phyloP scores from a whole-genome alignment of 1,140 invertebrate genomes.

The Drosophila virilis region DNA sequence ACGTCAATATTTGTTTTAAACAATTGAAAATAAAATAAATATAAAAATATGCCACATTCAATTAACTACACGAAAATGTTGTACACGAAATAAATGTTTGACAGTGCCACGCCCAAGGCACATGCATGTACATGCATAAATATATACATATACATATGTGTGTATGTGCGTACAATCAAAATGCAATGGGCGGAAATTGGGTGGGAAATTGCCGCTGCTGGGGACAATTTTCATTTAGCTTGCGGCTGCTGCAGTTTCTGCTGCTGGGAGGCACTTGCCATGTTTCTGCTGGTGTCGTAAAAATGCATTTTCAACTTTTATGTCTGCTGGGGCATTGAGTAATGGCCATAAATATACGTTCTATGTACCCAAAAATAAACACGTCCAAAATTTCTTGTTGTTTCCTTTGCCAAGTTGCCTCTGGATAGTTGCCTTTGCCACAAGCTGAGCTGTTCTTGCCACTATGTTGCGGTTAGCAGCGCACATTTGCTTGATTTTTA shows the following conservation, averaged over 20 bases:
- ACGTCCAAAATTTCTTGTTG: constrained; percentile 19
- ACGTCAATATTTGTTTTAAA: constrained; percentile 48
- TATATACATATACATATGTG: not conserved
- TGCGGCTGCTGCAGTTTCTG: constrained; percentile 13
- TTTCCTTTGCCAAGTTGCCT: constrained; percentile 5
- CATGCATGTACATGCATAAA: not conserved
- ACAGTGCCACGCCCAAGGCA: constrained; percentile 29
- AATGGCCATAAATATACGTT: constrained; percentile 52
- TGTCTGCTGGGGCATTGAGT: constrained; percentile 54
- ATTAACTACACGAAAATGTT: constrained; percentile 21
- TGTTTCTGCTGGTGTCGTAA: constrained; percentile 40
- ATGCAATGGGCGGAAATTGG: constrained; percentile 9
- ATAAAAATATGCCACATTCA: constrained; percentile 20
- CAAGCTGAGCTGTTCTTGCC: constrained; percentile 22
- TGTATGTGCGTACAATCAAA: constrained; percentile 2
- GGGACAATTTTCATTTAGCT: constrained; percentile 48
- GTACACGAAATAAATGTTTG: constrained; percentile 31
- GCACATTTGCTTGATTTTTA: constrained; percentile 2
- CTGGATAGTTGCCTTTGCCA: not conserved
- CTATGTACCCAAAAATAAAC: constrained; percentile 28
- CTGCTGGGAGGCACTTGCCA: constrained; percentile 25
- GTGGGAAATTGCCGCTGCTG: constrained; percentile 30
- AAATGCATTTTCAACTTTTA: constrained; percentile 64
- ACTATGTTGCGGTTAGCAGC: constrained; percentile 38
- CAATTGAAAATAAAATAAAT: constrained; percentile 31